Conservation (phyloP, 2,888 invertebrate species). For the Phymatocera aterrima region DNA sequence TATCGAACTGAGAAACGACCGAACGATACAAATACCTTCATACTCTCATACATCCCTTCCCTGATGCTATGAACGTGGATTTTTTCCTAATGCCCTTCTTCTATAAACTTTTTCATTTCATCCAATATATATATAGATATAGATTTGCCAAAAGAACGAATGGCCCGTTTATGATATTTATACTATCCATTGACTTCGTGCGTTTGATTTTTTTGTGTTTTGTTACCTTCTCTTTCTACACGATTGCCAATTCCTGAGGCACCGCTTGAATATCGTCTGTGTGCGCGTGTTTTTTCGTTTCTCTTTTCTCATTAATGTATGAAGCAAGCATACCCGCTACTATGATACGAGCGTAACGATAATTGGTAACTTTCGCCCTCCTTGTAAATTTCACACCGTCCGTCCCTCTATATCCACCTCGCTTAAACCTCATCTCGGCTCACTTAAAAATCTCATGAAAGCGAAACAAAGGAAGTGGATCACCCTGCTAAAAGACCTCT, state of each 20-base stretch:
- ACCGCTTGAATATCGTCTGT: background rate
- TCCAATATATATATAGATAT: background rate
- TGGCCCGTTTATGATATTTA: constrained; percentile 15
- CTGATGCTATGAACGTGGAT: constrained; percentile 28
- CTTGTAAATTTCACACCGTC: constrained; percentile 22
- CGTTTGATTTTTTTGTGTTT: background rate
- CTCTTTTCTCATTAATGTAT: constrained; percentile 5
- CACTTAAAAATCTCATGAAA: constrained; percentile 71
- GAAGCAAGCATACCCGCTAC: background rate
- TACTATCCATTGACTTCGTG: background rate
- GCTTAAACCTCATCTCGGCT: constrained; percentile 65
- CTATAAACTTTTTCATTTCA: constrained; percentile 34
- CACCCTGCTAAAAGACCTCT: constrained; percentile 50
- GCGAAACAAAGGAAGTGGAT: constrained; percentile 66
- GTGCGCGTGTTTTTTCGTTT: background rate
- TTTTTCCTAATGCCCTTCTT: constrained; percentile 30
- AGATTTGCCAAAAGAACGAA: background rate
- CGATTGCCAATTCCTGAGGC: too few relatives aligned
- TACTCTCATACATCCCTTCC: background rate
- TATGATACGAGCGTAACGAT: constrained; percentile 29
- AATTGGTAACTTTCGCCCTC: constrained; percentile 22
- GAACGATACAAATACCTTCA: constrained; percentile 67
- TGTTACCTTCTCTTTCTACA: too few relatives aligned
- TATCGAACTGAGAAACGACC: constrained; percentile 62
- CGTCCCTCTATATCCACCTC: constrained; percentile 47